A percentile compares a stretch with the other conserved stretches of the same genome.
Evolutionary conservation across 2,797 vertebrate species (phyloP).

Genomic region (Hyperoplus immaculatus): DNA sequence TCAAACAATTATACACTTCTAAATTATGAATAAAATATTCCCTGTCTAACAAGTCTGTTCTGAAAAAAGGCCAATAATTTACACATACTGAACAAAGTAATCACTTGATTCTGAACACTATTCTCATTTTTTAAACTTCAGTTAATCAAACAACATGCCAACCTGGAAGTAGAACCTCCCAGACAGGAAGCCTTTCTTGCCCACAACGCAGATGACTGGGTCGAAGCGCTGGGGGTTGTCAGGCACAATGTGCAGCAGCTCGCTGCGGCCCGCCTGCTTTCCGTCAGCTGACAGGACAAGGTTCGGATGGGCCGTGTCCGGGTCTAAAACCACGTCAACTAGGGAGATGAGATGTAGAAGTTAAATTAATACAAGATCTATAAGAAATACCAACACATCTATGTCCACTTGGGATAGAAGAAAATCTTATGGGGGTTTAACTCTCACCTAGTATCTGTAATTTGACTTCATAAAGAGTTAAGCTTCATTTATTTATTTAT

Average conservation of each 20-base stretch:
- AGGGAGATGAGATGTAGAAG: neutral
- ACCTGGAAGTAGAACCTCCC: slow-evolving; percentile 87
- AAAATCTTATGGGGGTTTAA: too few species aligned
- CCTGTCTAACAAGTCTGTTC: too few species aligned
- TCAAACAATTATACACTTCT: too few species aligned
- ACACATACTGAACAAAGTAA: too few species aligned
- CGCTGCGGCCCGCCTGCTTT: slow-evolving; percentile 79
- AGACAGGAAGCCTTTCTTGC: slow-evolving; percentile 74
- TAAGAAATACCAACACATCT: neutral
- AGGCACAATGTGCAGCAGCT: slow-evolving; percentile 70
- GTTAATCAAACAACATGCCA: neutral
- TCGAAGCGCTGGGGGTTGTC: slow-evolving; percentile 84
- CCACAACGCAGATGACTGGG: slow-evolving; percentile 85
- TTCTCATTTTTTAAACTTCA: too few species aligned
- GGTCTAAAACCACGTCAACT: slow-evolving; percentile 86
- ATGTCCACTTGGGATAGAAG: neutral
- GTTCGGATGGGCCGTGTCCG: slow-evolving; percentile 83
- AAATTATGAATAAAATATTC: too few species aligned
- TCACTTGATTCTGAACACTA: too few species aligned
- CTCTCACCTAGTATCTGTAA: too few species aligned
- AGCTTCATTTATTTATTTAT: too few species aligned
- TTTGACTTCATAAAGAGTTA: too few species aligned
- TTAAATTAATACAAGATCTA: neutral
- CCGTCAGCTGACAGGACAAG: slow-evolving; percentile 82
- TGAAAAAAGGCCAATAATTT: too few species aligned